phyloP scores from a whole-genome alignment of 2,797 vertebrate genomes.

The Sebastes cheni region DNA sequence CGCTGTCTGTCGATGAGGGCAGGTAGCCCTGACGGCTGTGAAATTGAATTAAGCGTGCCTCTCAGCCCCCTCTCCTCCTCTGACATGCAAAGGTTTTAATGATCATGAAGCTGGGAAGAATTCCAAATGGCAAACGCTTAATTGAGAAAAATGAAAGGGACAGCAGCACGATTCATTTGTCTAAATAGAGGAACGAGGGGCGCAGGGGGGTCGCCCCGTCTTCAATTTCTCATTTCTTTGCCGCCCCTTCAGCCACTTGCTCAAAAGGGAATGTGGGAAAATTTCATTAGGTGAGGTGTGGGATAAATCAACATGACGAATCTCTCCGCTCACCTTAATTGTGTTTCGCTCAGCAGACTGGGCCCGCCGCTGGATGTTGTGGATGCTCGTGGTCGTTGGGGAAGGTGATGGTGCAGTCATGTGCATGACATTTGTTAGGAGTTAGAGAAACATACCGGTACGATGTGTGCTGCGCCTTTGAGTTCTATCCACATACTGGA shows the following conservation, averaged over 20 bases:
- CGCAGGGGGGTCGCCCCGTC: slow-evolving; percentile 39
- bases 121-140: slow-evolving; percentile 74
- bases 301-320: slow-evolving; percentile 80
- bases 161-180: slow-evolving; percentile 71
- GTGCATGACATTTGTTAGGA: neutral
- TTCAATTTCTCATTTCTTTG: slow-evolving; percentile 41
- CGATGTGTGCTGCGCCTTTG: neutral
- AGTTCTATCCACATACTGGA: neutral
- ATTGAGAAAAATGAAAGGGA: slow-evolving; percentile 81
- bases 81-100: slow-evolving; percentile 76
- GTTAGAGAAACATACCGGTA: neutral
- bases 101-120: slow-evolving; percentile 73
- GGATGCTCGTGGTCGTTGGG: slow-evolving; percentile 39
- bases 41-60: slow-evolving; percentile 73
- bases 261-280: slow-evolving; percentile 65
- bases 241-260: slow-evolving; percentile 37
- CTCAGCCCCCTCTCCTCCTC: slow-evolving; percentile 29
- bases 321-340: slow-evolving; percentile 71
- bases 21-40: slow-evolving; percentile 64
- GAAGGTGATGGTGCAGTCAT: slow-evolving; percentile 4
- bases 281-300: slow-evolving; percentile 72
- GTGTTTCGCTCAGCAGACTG: slow-evolving; percentile 68
- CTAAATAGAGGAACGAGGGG: slow-evolving; percentile 52
- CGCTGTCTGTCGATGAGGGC: slow-evolving; percentile 51
- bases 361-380: slow-evolving; percentile 33